These are phyloP conservation scores for Characodon lateralis DNA, from an alignment of 2,797 vertebrate genomes.

Conservation along the genomic window DNA sequence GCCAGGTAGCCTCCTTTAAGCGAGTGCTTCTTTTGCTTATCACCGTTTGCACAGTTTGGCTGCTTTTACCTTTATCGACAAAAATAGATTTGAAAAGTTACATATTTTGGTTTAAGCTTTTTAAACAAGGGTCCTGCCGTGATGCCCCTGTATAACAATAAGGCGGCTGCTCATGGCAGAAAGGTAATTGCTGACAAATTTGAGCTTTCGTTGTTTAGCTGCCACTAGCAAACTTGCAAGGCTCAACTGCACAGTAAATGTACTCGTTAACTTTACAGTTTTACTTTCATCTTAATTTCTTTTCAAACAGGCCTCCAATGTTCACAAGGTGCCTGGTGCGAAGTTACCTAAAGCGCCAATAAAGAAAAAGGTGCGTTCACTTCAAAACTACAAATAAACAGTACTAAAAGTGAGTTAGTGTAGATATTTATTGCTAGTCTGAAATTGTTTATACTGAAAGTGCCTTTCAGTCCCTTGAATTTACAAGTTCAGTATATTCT, in stretches of 20 bases:
- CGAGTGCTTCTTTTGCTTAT: not conserved
- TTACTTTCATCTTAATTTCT: not conserved
- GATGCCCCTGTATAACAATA: conserved; percentile 34
- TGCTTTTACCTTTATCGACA: not conserved
- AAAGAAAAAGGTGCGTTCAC: conserved; percentile 79
- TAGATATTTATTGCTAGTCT: not conserved
- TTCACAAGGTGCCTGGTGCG: conserved; percentile 53
- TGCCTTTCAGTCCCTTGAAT: not conserved
- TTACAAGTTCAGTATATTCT: not conserved
- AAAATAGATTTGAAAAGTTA: not conserved
- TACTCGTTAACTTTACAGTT: not conserved
- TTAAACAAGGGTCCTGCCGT: not conserved
- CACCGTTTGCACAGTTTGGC: not conserved
- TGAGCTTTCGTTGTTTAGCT: not conserved
- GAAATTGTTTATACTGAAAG: not conserved
- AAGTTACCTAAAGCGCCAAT: conserved; percentile 65
- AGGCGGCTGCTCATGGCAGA: conserved; percentile 13
- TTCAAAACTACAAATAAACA: not conserved
- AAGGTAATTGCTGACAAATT: conserved; percentile 61
- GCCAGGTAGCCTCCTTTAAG: not conserved
- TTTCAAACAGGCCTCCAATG: conserved; percentile 49
- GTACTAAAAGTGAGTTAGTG: not conserved
- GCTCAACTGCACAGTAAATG: too few relatives aligned
- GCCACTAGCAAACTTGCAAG: not conserved
- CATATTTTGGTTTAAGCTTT: not conserved